A percentile compares a stretch with the other conserved stretches of the same genome.
Conservation (phyloP, 2,797 vertebrate genomes). For the Ptychadena robeensis region DNA sequence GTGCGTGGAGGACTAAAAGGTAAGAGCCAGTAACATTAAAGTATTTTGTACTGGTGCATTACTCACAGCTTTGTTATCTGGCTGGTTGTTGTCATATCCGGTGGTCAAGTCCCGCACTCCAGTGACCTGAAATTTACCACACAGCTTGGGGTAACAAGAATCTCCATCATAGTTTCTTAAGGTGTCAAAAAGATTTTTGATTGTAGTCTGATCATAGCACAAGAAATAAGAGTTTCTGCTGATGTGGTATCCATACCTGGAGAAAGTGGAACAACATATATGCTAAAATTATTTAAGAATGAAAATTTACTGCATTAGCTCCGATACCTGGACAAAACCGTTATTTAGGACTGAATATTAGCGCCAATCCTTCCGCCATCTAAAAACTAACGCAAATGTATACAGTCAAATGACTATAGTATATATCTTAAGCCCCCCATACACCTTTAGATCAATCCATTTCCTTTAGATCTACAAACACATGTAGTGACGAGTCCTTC, state of each 20-base stretch:
- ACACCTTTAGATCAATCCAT: no score
- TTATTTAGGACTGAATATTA: no score
- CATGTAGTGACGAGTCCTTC: no score
- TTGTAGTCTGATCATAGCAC: constrained; percentile 88
- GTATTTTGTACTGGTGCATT: background rate
- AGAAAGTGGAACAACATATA: background rate
- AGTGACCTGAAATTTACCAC: constrained; percentile 84
- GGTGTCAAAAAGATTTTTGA: constrained; percentile 85
- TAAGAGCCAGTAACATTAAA: no score
- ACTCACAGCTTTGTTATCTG: constrained; percentile 89
- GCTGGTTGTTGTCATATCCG: constrained; percentile 88
- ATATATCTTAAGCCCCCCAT: no score
- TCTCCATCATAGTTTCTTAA: constrained; percentile 85
- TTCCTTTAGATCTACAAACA: no score
- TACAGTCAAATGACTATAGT: no score
- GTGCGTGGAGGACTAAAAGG: no score
- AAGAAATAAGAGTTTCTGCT: constrained; percentile 96
- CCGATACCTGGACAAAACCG: no score
- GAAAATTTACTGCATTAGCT: background rate
- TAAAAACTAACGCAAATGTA: no score
- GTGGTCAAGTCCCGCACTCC: constrained; percentile 91
- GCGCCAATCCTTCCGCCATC: no score
- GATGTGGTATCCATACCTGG: constrained; percentile 94
- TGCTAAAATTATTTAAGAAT: background rate
- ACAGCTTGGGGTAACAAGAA: constrained; percentile 85